Conservation (phyloP, 2,888 invertebrate genomes). For the Eristalis arbustorum region DNA sequence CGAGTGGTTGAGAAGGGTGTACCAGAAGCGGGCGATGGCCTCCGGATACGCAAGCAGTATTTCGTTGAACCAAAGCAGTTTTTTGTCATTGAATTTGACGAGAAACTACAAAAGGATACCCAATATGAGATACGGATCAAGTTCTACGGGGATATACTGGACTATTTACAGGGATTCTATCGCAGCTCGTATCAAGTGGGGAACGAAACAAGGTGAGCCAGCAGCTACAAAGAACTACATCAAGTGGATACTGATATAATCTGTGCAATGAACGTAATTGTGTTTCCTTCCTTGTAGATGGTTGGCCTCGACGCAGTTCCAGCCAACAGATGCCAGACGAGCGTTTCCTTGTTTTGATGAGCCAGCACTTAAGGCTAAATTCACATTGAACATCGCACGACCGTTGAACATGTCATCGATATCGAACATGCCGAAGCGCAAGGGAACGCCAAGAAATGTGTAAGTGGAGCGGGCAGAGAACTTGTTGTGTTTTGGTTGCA, state of each 20-base stretch:
- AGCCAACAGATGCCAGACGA: conserved; percentile 89
- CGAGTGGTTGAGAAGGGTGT: conserved; percentile 63
- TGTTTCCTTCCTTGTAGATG: conserved; percentile 82
- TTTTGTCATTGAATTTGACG: conserved; percentile 84
- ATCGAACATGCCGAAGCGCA: conserved; percentile 87
- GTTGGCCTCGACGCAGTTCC: conserved; percentile 91
- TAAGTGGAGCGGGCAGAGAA: conserved; percentile 72
- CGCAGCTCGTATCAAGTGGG: conserved; percentile 88
- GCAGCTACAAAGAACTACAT: not conserved
- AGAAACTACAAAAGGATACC: conserved; percentile 82
- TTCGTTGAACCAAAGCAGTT: conserved; percentile 85
- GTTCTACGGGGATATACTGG: conserved; percentile 87
- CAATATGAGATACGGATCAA: conserved; percentile 86
- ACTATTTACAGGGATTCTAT: conserved; percentile 90
- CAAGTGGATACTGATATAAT: conserved; percentile 34
- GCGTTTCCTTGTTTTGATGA: conserved; percentile 95
- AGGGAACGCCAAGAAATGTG: conserved; percentile 73
- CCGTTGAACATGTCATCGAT: conserved; percentile 87
- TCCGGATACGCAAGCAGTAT: conserved; percentile 79
- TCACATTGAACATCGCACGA: conserved; percentile 88
- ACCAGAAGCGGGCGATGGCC: conserved; percentile 52
- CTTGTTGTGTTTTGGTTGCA: conserved; percentile 54
- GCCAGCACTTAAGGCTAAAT: conserved; percentile 90
- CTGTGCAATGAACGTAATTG: conserved; percentile 31
- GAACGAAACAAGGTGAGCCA: conserved; percentile 84